phyloP scores from a whole-genome alignment of 2,113 vertebrate genomes.

The Salvator merianae region DNA sequence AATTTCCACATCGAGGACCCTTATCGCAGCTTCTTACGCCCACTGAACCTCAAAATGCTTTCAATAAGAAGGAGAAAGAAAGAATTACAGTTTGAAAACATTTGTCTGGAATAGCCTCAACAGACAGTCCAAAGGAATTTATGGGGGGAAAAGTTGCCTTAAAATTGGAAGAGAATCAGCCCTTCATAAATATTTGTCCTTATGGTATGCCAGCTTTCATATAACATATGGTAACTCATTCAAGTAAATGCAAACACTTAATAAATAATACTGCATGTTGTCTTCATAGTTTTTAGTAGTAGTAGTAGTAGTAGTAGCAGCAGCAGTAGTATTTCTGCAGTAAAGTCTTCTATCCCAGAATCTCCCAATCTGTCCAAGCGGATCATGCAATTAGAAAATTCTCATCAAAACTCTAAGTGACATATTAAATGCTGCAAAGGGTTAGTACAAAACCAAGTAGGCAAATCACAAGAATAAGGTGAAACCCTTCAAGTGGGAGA shows the following conservation, averaged over 20 bases:
- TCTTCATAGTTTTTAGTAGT: background rate
- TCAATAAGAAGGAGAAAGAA: constrained; percentile 43
- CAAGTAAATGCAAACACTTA: background rate
- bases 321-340: background rate
- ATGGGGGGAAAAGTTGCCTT: constrained; percentile 13
- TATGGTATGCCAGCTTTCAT: background rate
- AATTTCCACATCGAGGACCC: constrained; percentile 39
- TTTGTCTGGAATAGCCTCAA: background rate
- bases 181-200: constrained; percentile 7
- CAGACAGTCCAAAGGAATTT: constrained; percentile 27
- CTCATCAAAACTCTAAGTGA: too few species aligned
- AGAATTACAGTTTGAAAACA: background rate
- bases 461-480: too few species aligned
- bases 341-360: background rate
- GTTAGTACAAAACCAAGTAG: too few species aligned
- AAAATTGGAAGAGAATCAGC: constrained; percentile 14
- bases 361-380: too few species aligned
- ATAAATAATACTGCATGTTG: background rate
- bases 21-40: constrained; percentile 54
- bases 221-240: background rate
- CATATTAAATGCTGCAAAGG: too few species aligned
- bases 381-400: too few species aligned
- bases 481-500: too few species aligned
- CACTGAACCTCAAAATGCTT: constrained; percentile 56
- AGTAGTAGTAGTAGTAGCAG: too few species aligned